A percentile compares a stretch with the other conserved stretches of the same genome.
These are phyloP conservation scores for Thamnophis sirtalis DNA, from an alignment of 2,113 vertebrate genomes.

Conservation along the genomic window DNA sequence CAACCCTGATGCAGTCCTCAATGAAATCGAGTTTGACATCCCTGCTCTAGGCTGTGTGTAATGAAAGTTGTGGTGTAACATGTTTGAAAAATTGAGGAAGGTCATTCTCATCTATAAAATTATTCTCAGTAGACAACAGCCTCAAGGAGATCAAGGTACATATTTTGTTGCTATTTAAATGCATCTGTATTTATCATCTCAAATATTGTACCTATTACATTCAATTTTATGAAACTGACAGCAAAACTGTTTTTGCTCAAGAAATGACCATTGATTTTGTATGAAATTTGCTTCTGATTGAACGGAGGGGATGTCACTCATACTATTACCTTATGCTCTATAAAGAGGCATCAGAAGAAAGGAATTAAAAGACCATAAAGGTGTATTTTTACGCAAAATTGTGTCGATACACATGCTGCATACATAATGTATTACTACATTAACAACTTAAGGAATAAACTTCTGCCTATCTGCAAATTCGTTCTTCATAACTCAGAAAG, in stretches of 20 bases:
- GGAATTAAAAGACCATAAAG: not conserved
- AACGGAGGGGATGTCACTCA: not conserved
- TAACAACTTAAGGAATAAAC: not conserved
- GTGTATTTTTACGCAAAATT: not conserved
- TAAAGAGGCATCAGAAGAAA: not conserved
- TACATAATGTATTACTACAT: not conserved
- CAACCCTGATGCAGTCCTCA: too few species aligned
- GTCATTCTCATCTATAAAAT: not conserved
- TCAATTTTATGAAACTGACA: not conserved
- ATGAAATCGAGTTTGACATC: too few species aligned
- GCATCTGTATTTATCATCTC: too few species aligned
- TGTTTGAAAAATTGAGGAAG: not conserved
- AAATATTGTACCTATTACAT: not conserved
- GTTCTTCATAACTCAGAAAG: not conserved
- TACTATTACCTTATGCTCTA: not conserved
- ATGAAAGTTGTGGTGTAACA: not conserved
- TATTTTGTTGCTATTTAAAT: not conserved
- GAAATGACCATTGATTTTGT: not conserved
- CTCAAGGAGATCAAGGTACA: not conserved
- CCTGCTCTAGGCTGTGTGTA: not conserved
- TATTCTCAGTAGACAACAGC: not conserved
- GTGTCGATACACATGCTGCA: too few species aligned
- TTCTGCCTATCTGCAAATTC: not conserved
- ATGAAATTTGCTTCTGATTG: not conserved
- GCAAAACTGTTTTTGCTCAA: not conserved